Evolutionary conservation across 2,113 vertebrate genomes (phyloP).

Genomic region (Dipodomys ordii): DNA sequence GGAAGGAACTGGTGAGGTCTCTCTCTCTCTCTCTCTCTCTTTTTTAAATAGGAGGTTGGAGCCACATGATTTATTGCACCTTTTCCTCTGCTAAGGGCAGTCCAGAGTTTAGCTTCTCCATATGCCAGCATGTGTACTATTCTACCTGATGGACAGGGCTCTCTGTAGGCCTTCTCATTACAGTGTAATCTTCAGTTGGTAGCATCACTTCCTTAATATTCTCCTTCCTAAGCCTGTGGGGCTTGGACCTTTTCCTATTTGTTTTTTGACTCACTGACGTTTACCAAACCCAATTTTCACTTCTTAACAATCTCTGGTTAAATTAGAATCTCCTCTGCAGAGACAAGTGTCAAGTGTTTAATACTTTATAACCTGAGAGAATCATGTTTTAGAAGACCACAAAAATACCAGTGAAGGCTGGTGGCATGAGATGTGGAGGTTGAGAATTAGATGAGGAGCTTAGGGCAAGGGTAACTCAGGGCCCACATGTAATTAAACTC

Average conservation of each 20-base stretch:
- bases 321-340: background rate
- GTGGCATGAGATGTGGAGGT: background rate
- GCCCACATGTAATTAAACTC: background rate
- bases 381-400: background rate
- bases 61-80: background rate
- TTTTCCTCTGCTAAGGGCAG: background rate
- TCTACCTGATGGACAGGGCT: background rate
- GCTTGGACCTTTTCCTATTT: background rate
- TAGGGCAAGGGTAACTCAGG: background rate
- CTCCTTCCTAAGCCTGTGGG: background rate
- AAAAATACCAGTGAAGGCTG: background rate
- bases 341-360: background rate
- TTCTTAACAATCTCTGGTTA: background rate
- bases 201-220: background rate
- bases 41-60: background rate
- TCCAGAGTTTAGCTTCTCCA: background rate
- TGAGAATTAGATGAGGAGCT: background rate
- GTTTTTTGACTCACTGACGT: constrained; percentile 35
- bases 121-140: background rate
- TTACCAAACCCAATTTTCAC: background rate
- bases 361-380: background rate
- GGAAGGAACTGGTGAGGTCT: background rate
- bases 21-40: background rate
- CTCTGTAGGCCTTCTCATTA: background rate
- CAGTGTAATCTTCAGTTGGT: background rate